Base-by-base conservation (phyloP, 2,113 vertebrate genomes). In the Nesospiza acunhae region DNA sequence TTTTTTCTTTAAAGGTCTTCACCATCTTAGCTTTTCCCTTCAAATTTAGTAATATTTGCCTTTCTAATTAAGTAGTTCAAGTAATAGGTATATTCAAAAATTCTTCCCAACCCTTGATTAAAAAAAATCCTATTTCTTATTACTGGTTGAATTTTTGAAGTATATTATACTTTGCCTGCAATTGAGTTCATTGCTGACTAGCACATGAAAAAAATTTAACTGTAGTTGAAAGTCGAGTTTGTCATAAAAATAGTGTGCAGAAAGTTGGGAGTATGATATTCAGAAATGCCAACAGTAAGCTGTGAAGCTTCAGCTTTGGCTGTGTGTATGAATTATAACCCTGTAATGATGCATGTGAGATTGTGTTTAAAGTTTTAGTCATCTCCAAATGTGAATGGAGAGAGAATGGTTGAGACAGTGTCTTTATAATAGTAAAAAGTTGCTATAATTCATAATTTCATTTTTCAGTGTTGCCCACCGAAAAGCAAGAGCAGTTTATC, bases 401-500 rank as follows among this genome's bases (percentile, higher is more conserved):
- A 77, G 83, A 55, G 75, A 75, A 68, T 72, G 47, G n/a, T 63
- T 94, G 52, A 89, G 83, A 83, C 39, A 39, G 35, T 72, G 68
- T 77, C 66, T 93, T 84, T 30, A 10, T 75, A 70, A 70, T 24
- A 55, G 60, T 41, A 10, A 74, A 80, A 83, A 77, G 64, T 77
- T 10, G 81, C 64, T 70, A 4, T 66, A 84, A 80, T 78, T 87
- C 49, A 52, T 94, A 31, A 72, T 89, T 95, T 53, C 30, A 96
- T 98, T 98, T 98, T 94, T 93, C 98, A 99, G 99, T 52, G 37
- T 98, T 95, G 94, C 95, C 97, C 94, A 90, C 92, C 98, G 98
- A 97, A 99, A 99, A 98, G 99, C 99, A 93, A 99, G 98, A 92
- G 99, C 99, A 4, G 99, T 99, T 95, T 99, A 99, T 96, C 98